Evolutionary conservation across 23 tunicate species (phyloP).

Genomic region (Trididemnum miniatum): DNA sequence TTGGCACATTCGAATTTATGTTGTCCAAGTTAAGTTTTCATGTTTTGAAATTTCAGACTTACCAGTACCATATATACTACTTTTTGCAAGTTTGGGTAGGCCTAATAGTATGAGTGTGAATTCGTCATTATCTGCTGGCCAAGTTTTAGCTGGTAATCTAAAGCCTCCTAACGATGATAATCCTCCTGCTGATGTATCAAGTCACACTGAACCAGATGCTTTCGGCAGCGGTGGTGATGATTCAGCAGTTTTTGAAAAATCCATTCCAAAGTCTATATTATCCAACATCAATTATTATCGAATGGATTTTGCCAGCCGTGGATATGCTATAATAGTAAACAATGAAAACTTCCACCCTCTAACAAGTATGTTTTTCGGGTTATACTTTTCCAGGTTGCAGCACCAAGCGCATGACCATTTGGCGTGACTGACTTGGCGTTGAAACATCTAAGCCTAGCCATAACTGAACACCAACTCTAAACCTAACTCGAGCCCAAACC

Average conservation of each 20-base stretch:
- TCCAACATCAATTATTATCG: background rate
- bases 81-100: too few relatives aligned
- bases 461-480: too few relatives aligned
- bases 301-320: constrained; percentile 44
- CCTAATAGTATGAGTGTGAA: too few relatives aligned
- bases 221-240: background rate
- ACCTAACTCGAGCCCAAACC: too few relatives aligned
- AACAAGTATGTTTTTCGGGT: constrained; percentile 45
- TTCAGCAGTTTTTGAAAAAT: background rate
- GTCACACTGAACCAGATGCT: constrained; percentile 7
- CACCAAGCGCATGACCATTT: too few relatives aligned
- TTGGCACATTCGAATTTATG: too few relatives aligned
- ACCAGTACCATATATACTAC: too few relatives aligned
- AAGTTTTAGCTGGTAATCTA: background rate
- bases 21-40: too few relatives aligned
- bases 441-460: too few relatives aligned
- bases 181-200: background rate
- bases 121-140: constrained; percentile 9
- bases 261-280: background rate
- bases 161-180: background rate
- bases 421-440: too few relatives aligned
- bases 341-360: constrained; percentile 71
- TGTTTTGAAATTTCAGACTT: too few relatives aligned
- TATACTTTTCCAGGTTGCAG: too few relatives aligned
- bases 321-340: constrained; percentile 68